Base-by-base conservation (phyloP, 2,888 invertebrate genomes). In the Amphipoea oculea region DNA sequence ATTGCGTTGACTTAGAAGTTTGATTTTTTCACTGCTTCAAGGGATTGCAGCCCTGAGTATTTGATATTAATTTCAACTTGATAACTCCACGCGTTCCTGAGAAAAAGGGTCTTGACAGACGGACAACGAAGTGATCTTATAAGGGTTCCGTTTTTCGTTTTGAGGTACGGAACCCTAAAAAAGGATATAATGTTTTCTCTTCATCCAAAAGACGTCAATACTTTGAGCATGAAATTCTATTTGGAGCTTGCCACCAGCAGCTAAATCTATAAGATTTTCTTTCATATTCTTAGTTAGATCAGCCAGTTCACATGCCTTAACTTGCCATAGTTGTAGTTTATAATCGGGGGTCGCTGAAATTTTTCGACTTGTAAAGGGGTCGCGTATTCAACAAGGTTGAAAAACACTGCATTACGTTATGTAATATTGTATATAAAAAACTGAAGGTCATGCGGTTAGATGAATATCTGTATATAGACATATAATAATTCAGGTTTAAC, bases 401-500 rank as follows among this genome's bases (percentile, higher is more conserved):
- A 62, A 36, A 17, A 29, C 62, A 36, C 62, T 62, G 36, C 29
- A 75, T 77, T 69, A 82, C 74, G 66, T 80, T 40, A 73, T 62
- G 51, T 86, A 79, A 79, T 80, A 83, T 51, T 71, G 76, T 86
- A 77, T 60, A 73, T 81, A 78, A 82, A 82, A 87, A 87, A 83
- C 71, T 69, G 76, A 86, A 88, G 84, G 86, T 82, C 80, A 79
- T 42, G 77, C 76, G 62, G 82, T 76, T 79, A 82, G 82, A 87
- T 85, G 73, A 54, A 86, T 84, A 87, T 87, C 82, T 86, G 36
- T 82, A 78, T 70, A 82, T 81, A 79, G 76, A 75, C 70, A 79
- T 66, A 81, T 84, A 86, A 82, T 79, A 71, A 83, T 86, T 85
- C 85, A 85, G 79, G 82, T 82, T 86, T 82, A 85, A 84, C 79